Evolutionary conservation across 2,888 invertebrate species (phyloP), one percentile per base, ranked within the genome.

Genomic region (Vannuccia rotundouncinata): DNA sequence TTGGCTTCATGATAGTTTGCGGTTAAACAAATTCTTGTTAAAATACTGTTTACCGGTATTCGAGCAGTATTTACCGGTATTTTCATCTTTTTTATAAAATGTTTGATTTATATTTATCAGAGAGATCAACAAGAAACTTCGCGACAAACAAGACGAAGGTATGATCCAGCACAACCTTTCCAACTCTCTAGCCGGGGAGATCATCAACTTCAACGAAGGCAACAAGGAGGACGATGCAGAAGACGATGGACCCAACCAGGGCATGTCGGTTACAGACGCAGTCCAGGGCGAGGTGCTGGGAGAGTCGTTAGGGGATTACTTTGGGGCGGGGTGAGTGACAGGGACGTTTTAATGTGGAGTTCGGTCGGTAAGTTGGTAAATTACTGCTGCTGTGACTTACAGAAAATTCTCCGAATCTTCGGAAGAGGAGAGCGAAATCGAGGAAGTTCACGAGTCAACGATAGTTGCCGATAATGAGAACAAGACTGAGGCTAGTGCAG

Each of bases 81-180:
- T n/a, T n/a, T n/a, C n/a, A n/a, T n/a, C n/a, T n/a, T n/a, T n/a
- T n/a, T n/a, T n/a, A n/a, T n/a, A n/a, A n/a, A n/a, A n/a, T n/a
- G n/a, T n/a, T n/a, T n/a, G n/a, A n/a, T n/a, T n/a, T n/a, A n/a
- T n/a, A n/a, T n/a, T n/a, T n/a, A n/a, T n/a, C 29, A 79, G 79
- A 82, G 85, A 85, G 79, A 85, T 89, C 81, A 89, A 89, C 84
- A 86, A 86, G 80, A 85, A 85, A 80, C 83, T 89, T n/a, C 84
- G 86, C 80, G 89, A 89, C 83, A 89, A 89, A 59, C 77, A 31
- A 59, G 80, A 80, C 77, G 80, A 80, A 59, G 77, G 77, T 25
- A 5, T 77, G 59, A 77, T 29, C n/a, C 27, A 45, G 22, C 13
- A 66, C 22, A 66, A 66, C 25, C 66, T 2, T 2, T 5, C 5